These are phyloP conservation scores for Rhabdomys pumilio DNA, from an alignment of 2,797 vertebrate genomes.

Conservation along the genomic window DNA sequence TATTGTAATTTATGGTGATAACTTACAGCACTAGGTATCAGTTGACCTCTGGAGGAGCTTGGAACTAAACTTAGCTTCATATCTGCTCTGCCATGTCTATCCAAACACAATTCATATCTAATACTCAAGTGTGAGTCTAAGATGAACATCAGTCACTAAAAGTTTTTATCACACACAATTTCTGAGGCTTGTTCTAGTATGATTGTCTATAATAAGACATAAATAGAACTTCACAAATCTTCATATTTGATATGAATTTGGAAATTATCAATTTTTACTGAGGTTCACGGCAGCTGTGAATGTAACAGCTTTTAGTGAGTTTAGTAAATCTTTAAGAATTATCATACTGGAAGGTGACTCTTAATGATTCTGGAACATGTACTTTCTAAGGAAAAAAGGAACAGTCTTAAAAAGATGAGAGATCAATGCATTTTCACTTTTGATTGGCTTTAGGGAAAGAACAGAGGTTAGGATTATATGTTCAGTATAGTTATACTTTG, in stretches of 20 bases:
- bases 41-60: not conserved
- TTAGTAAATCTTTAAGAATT: not conserved
- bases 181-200: not conserved
- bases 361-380: fast-evolving
- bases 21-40: not conserved
- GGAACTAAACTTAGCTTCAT: not conserved
- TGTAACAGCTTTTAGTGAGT: not conserved
- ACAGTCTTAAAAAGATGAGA: not conserved
- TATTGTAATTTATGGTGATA: not conserved
- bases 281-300: not conserved
- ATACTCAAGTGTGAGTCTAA: not conserved
- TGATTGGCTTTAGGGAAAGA: not conserved
- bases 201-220: not conserved
- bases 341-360: not conserved
- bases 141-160: not conserved
- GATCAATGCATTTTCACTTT: not conserved
- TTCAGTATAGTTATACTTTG: not conserved
- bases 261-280: not conserved
- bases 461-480: not conserved
- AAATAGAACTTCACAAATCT: not conserved
- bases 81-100: not conserved
- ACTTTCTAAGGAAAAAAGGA: not conserved
- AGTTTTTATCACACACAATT: not conserved
- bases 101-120: not conserved
- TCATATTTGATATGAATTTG: not conserved